A percentile compares a stretch with the other conserved stretches of the same genome.
phyloP scores from a whole-genome alignment of 2,113 vertebrate species.

The Helogale parvula region DNA sequence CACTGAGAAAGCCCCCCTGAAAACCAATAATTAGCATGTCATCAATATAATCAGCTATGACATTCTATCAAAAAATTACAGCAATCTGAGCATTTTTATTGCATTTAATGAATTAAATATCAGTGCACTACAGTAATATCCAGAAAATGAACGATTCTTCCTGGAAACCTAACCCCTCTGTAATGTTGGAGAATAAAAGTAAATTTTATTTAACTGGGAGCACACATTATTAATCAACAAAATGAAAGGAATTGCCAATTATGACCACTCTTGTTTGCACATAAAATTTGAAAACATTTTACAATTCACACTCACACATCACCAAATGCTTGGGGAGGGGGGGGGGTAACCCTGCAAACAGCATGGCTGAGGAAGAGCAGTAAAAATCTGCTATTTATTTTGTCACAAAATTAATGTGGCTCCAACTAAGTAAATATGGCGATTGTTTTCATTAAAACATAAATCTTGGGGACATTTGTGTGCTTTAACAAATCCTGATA shows the following conservation, averaged over 20 bases:
- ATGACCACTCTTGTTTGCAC: background rate
- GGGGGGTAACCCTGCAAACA: slow-evolving; percentile 8
- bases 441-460: slow-evolving; percentile 60
- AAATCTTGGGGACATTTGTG: slow-evolving; percentile 52
- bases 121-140: background rate
- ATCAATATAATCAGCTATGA: slow-evolving; percentile 64
- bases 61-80: background rate
- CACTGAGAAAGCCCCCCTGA: slow-evolving; percentile 97
- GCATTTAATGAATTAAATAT: background rate
- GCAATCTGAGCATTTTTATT: background rate
- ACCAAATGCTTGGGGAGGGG: slow-evolving; percentile 51
- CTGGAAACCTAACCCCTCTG: background rate
- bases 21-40: slow-evolving; percentile 80
- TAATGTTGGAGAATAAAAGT: slow-evolving; percentile 14
- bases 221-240: background rate
- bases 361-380: slow-evolving; percentile 18
- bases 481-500: slow-evolving; percentile 53
- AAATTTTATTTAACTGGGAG: slow-evolving; percentile 42
- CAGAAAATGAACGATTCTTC: slow-evolving; percentile 11
- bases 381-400: slow-evolving; percentile 54
- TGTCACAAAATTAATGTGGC: background rate
- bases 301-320: slow-evolving; percentile 17
- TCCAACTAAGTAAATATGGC: slow-evolving; percentile 72
- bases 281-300: slow-evolving; percentile 21
- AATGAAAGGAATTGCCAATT: slow-evolving; percentile 39